Conservation (phyloP, 2,113 vertebrate species). For the Capra hircus region DNA sequence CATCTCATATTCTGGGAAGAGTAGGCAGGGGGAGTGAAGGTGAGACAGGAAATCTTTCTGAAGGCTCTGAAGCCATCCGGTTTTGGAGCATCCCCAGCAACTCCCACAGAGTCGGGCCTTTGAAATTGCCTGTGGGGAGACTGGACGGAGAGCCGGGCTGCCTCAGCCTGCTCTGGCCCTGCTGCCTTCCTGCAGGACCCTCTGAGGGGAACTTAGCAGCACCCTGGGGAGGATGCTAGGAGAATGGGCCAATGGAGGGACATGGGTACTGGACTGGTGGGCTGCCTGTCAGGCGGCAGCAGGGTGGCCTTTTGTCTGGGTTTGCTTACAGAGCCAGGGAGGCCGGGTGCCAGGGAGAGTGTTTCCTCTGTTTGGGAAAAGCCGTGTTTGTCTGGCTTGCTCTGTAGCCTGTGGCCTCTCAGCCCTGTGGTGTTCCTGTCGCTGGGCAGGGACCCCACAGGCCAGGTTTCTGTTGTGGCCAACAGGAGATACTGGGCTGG, state of each 20-base stretch:
- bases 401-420: neutral
- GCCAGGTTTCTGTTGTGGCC: neutral
- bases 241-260: neutral
- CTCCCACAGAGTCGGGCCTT: conserved; percentile 27
- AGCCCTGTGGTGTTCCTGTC: neutral
- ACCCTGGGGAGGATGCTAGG: neutral
- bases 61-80: conserved; percentile 46
- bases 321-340: neutral
- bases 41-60: conserved; percentile 57
- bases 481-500: neutral
- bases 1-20: conserved; percentile 47
- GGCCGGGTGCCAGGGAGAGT: conserved; percentile 21
- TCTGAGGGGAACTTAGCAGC: neutral
- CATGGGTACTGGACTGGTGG: neutral
- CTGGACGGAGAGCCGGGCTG: neutral
- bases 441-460: neutral
- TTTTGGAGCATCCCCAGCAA: conserved; percentile 48
- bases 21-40: conserved; percentile 45
- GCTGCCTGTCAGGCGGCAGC: neutral
- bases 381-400: neutral
- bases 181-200: neutral
- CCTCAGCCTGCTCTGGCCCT: neutral
- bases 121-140: conserved; percentile 1
- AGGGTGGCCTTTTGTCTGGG: conserved; percentile 11
- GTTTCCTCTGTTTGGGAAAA: conserved; percentile 7